Base-by-base conservation (phyloP, 2,797 vertebrate species). In the Hapalemur alaotrensis region DNA sequence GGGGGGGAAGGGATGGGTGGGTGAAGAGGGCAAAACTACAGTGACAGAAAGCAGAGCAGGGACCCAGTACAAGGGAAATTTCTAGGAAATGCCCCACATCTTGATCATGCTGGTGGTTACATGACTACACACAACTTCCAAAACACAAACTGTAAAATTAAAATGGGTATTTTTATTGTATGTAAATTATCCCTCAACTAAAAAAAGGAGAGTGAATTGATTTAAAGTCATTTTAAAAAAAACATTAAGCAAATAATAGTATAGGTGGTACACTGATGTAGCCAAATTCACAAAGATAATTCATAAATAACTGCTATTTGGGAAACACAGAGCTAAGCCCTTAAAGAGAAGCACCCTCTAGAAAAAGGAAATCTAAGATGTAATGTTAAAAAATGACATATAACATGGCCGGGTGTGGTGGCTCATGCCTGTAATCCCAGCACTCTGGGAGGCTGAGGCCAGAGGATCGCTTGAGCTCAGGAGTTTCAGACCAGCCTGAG, bases 201-300 rank as follows among this genome's bases (percentile, higher is more conserved):
- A 75, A 83, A 57, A 75, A 72, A 22, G 4, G 28, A 69, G 3
- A 17, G 67, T 9, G 7, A 82, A 59, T 1, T n/a, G 57, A 83
- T 32, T 79, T 83, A 89, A 93, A 89, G 63, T 79, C 30, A 65
- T 57, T 63, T 63, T 30, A n/a, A 94, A 89, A 95, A 89, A 78
- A 85, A 78, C n/a, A 65, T 57, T 85, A 72, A 97, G 73, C 18
- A 72, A 96, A 54, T 72, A 59, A 72, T 17, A 82, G 72, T 80
- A 69, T 2, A 35, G 87, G 41, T 82, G 63, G n/a, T 54, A 86
- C 14, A 80, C 0, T 70, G 57, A 70, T 4, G 6, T 38, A 28
- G 41, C 70, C 90, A 88, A 88, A 83, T 32, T 91, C 52, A 78
- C 3, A 18, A 92, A 89, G 17, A 61, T 4, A 20, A 15, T 32